Base-by-base conservation (phyloP, 2,888 invertebrate genomes). In the Tetramorium bicarinatum region DNA sequence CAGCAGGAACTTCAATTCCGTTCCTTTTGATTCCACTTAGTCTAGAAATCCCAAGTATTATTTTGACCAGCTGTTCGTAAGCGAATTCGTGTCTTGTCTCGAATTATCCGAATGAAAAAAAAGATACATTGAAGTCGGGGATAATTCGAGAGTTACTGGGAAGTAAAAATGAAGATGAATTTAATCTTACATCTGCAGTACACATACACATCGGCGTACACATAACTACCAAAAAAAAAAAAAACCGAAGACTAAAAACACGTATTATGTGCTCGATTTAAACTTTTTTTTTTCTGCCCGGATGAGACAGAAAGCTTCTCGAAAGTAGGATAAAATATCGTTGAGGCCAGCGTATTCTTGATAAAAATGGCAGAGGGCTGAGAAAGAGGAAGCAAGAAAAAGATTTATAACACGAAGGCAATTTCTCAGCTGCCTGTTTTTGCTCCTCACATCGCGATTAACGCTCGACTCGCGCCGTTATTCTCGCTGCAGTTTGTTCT, bases 401-500 rank as follows among this genome's bases (percentile, higher is more conserved):
- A 77, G 82, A 79, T 88, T 88, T 85, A 84, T 88, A 87, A 82
- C 85, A 81, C 82, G 83, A 62, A 84, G 77, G 82, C 82, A 86
- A 89, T 86, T 84, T 86, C 87, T 85, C 85, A 69, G 44, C 72
- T 64, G 76, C 62, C 56, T 49, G 61, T 77, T 52, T 76, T 75
- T 69, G 77, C 80, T 75, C 34, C 38, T 64, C 66, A 34, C 82
- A 82, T 80, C 85, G 84, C 87, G 84, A 85, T 89, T 86, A 86
- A 85, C 77, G 82, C 72, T 69, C 81, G 59, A 67, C 82, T 47
- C 79, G 52, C 56, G 69, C 75, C 84, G 85, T 87, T 86, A 84
- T 85, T 81, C 85, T 79, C 80, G 77, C 56, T 75, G 84, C 84
- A 84, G 90, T 87, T 90, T 88, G 88, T 84, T 84, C 85, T 82